Conservation (phyloP, 2,113 vertebrate species). For the Crotalus helleri region DNA sequence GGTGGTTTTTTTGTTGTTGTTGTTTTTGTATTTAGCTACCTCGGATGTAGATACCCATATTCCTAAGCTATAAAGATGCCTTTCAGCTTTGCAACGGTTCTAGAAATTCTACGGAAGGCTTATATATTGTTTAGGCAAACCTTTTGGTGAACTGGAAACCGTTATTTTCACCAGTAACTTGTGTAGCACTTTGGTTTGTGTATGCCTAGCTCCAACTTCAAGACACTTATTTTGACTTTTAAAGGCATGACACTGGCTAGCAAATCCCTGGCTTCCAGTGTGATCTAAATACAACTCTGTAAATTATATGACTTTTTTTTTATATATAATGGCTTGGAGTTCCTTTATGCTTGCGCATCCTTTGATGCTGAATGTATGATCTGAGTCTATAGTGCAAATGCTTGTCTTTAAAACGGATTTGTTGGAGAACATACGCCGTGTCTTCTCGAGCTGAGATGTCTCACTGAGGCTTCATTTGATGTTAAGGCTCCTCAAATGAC, state of each 20-base stretch:
- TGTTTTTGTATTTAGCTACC: conserved; percentile 10
- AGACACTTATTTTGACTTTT: not conserved
- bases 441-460: not conserved
- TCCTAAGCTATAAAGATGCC: not conserved
- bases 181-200: not conserved
- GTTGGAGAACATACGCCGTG: not conserved
- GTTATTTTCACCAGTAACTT: not conserved
- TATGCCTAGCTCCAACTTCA: too few species aligned
- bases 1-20: not conserved
- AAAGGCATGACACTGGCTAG: not conserved
- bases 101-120: fast-evolving
- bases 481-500: not conserved
- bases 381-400: not conserved
- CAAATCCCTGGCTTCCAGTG: not conserved
- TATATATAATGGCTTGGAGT: not conserved
- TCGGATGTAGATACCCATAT: not conserved
- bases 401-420: not conserved
- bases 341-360: not conserved
- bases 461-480: not conserved
- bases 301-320: not conserved
- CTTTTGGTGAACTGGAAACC: not conserved
- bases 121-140: not conserved
- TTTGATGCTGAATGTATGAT: not conserved
- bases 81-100: not conserved
- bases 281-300: not conserved